phyloP scores from a whole-genome alignment of 1,140 invertebrate genomes.

The Grapholita molesta region DNA sequence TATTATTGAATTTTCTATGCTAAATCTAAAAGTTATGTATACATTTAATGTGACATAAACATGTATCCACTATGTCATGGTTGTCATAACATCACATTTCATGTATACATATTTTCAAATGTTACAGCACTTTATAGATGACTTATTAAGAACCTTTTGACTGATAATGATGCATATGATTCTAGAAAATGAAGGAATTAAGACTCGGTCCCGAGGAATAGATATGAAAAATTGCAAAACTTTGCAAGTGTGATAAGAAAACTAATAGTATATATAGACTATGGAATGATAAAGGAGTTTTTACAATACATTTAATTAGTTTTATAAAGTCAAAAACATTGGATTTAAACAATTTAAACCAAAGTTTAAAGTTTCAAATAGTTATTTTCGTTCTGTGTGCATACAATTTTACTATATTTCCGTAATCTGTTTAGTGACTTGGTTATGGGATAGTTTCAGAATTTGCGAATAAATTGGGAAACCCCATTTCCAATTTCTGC shows the following conservation, averaged over 20 bases:
- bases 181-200: not conserved
- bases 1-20: too few species aligned
- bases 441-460: not conserved
- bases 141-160: too few species aligned
- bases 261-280: not conserved
- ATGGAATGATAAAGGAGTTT: not conserved
- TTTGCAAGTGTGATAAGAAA: not conserved
- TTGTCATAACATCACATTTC: too few species aligned
- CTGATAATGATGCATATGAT: not conserved
- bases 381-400: not conserved
- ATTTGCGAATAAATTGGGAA: too few species aligned
- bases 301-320: not conserved
- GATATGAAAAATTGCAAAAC: not conserved
- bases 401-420: not conserved
- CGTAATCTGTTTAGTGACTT: not conserved
- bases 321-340: not conserved
- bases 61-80: too few species aligned
- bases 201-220: not conserved
- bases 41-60: too few species aligned
- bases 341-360: not conserved
- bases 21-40: too few species aligned
- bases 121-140: too few species aligned
- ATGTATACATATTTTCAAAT: too few species aligned
- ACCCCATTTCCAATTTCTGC: too few species aligned
- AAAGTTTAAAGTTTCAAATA: not conserved